Evolutionary conservation across 2,113 vertebrate species (phyloP).

Genomic region (Callaeas wilsoni): DNA sequence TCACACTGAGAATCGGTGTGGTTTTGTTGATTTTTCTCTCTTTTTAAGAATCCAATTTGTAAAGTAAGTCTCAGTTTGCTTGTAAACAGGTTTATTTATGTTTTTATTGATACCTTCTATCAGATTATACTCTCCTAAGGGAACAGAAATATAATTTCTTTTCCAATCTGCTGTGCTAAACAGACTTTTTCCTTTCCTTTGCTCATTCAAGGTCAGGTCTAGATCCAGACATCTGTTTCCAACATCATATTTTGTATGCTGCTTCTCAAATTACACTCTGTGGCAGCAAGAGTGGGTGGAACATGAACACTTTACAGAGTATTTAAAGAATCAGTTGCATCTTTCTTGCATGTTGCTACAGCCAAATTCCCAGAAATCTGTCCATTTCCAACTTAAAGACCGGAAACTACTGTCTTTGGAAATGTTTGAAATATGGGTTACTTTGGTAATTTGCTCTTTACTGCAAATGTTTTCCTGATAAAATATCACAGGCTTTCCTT

Average conservation of each 20-base stretch:
- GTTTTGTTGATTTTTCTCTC: neutral
- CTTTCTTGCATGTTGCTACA: neutral
- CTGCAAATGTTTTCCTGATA: neutral
- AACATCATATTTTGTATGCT: neutral
- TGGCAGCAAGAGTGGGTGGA: neutral
- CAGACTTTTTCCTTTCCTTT: neutral
- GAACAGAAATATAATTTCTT: neutral
- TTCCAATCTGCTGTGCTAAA: neutral
- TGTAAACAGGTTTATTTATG: neutral
- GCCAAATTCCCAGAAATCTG: neutral
- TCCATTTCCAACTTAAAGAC: neutral
- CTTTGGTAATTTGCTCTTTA: neutral
- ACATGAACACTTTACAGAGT: neutral
- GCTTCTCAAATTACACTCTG: neutral
- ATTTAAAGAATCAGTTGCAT: neutral
- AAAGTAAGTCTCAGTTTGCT: neutral
- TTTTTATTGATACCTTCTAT: neutral
- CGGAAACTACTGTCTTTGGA: neutral
- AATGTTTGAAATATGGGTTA: neutral
- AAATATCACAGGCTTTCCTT: neutral
- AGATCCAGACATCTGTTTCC: slow-evolving; percentile 9
- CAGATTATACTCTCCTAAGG: neutral
- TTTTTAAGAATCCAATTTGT: neutral
- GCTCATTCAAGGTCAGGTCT: neutral
- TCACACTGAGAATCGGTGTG: neutral